Evolutionary conservation across 2,797 vertebrate genomes (phyloP), one percentile per base, ranked within the genome.

Genomic region (Neopelma chrysocephalum): DNA sequence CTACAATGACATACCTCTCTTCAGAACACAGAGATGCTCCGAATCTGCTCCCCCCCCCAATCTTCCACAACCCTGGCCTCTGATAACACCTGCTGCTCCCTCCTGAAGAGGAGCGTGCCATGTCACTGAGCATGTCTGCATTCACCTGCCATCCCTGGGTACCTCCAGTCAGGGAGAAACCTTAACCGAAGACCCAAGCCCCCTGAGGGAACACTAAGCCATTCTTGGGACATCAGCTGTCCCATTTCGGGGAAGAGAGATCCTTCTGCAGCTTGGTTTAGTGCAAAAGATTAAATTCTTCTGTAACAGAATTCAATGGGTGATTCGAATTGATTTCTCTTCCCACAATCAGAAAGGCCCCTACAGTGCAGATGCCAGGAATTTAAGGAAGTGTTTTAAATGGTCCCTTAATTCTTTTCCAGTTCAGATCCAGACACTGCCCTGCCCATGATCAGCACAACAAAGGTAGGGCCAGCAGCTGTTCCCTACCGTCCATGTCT

Each of bases 401-500:
- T 1, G 10, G 12, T 4, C 26, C 29, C 38, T 36, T 6, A 20
- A 38, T 34, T 48, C 47, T 31, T 16, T 45, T 18, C 56, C 12
- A 15, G 15, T 6, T 38, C 36, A 38, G 72, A 15, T 4, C 29
- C 13, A 32, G 34, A 7, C 8, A 4, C 23, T 9, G 11, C 57
- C 61, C 62, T 42, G 36, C 61, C 45, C 66, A 45, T 2, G 6
- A 12, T 36, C 21, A 50, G 45, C 34, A 9, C 0, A 13, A 9
- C 27, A 22, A 21, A 29, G 51, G 40, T 10, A 18, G 42, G 29
- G 11, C 32, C 17, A n/a, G 48, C 9, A 23, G 43, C 48, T 6
- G 3, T 4, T 47, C 43, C 97, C 82, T 90, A 99, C 99, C 99
- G 1, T 99, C 98, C 97, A 99, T 99, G 90, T 99, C 99, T 43